A percentile compares a stretch with the other conserved stretches of the same genome.
Conservation (phyloP, 1,140 invertebrate species). For the Pseudomyrmex gracilis region DNA sequence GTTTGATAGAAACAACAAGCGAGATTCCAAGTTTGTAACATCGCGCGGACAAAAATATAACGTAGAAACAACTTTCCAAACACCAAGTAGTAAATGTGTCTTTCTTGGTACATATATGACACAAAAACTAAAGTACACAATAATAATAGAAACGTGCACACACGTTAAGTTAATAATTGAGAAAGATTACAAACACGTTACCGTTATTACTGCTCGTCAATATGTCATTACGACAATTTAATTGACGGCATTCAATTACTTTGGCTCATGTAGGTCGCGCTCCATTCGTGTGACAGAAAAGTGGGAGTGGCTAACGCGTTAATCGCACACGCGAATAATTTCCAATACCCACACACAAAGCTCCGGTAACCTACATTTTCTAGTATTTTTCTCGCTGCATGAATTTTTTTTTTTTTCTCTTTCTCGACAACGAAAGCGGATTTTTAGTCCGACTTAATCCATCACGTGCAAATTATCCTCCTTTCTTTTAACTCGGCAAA, state of each 20-base stretch:
- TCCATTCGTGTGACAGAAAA: conserved; percentile 29
- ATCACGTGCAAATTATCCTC: conserved; percentile 1
- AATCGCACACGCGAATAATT: conserved; percentile 8
- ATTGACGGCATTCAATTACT: conserved; percentile 5
- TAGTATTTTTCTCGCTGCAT: conserved; percentile 4
- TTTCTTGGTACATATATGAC: background rate
- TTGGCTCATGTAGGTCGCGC: background rate
- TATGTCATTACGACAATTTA: background rate
- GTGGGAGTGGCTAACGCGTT: conserved; percentile 20
- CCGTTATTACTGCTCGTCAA: background rate
- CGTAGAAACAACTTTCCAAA: background rate
- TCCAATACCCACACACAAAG: background rate
- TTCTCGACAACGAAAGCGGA: background rate
- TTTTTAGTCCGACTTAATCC: conserved; percentile 18
- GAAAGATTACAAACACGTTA: background rate
- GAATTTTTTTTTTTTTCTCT: background rate
- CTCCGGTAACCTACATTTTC: conserved; percentile 48
- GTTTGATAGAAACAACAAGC: too few relatives aligned
- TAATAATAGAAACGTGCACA: background rate
- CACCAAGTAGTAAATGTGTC: background rate
- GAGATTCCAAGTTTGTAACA: too few relatives aligned
- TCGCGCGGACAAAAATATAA: too few relatives aligned
- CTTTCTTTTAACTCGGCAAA: background rate
- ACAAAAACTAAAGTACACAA: background rate
- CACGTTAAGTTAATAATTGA: background rate